These are phyloP conservation scores for Zoanthus solanderi DNA, from an alignment of 92 coral and sea anemone genomes.

Conservation along the genomic window DNA sequence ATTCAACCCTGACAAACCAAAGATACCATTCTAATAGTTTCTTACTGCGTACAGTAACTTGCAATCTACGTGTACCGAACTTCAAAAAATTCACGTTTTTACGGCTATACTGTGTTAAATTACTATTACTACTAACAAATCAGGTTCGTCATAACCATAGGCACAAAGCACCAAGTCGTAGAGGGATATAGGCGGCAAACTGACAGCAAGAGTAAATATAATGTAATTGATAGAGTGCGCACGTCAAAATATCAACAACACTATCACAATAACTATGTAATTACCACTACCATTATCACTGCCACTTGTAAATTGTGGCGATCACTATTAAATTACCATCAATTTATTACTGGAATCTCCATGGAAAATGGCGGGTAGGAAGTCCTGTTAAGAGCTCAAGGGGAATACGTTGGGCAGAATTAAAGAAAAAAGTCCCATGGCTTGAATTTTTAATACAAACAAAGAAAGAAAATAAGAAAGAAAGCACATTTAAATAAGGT, in stretches of 20 bases:
- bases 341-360: too few species aligned
- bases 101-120: not conserved
- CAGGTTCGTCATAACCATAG: not conserved
- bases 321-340: too few species aligned
- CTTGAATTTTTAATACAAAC: too few species aligned
- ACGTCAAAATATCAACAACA: not conserved
- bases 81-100: not conserved
- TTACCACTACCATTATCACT: not conserved
- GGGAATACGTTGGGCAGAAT: too few species aligned
- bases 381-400: too few species aligned
- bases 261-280: not conserved
- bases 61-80: not conserved
- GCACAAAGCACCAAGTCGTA: not conserved
- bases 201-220: not conserved
- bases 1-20: too few species aligned
- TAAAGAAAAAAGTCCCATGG: too few species aligned
- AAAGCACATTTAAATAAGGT: too few species aligned
- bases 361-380: too few species aligned
- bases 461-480: too few species aligned
- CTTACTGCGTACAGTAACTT: too few species aligned
- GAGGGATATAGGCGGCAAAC: conserved; percentile 21
- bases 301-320: not conserved
- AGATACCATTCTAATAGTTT: too few species aligned
- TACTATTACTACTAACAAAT: conserved; percentile 31
- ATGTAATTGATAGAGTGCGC: not conserved